Evolutionary conservation across 1,140 invertebrate genomes (phyloP).

Genomic region (Alviniconcha marisindica): DNA sequence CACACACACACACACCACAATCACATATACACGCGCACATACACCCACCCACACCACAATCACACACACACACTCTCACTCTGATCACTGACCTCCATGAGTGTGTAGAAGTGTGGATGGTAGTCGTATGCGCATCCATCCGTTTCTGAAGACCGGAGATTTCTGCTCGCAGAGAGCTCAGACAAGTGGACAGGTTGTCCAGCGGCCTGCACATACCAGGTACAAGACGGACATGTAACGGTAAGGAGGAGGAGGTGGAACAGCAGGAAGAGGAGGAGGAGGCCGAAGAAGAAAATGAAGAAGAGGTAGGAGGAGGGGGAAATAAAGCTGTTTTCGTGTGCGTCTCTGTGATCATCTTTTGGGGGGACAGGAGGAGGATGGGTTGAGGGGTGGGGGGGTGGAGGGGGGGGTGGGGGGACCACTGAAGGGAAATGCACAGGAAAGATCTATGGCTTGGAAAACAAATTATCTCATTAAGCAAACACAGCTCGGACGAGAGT

Average conservation of each 20-base stretch:
- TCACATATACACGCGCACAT: background rate
- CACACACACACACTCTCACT: background rate
- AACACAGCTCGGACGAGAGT: no score
- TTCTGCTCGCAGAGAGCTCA: conserved; percentile 72
- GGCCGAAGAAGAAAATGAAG: no score
- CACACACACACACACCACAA: background rate
- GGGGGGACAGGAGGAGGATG: no score
- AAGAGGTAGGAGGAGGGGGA: no score
- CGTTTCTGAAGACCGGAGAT: conserved; percentile 75
- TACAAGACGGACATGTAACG: background rate
- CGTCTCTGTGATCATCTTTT: no score
- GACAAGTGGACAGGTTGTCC: conserved; percentile 73
- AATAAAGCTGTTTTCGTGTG: no score
- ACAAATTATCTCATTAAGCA: no score
- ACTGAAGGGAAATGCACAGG: background rate
- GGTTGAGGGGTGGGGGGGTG: no score
- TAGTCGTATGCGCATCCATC: conserved; percentile 69
- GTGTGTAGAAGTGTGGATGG: conserved; percentile 62
- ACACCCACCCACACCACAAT: background rate
- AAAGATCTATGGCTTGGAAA: background rate
- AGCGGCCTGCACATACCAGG: conserved; percentile 73
- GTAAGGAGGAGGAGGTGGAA: background rate
- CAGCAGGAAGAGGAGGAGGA: no score
- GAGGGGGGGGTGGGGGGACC: background rate
- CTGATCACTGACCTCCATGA: conserved; percentile 59